Percentiles rank a stretch among this genome's conserved stretches.
Conservation (phyloP, 2,113 vertebrate species). For the Empidonax alnorum region DNA sequence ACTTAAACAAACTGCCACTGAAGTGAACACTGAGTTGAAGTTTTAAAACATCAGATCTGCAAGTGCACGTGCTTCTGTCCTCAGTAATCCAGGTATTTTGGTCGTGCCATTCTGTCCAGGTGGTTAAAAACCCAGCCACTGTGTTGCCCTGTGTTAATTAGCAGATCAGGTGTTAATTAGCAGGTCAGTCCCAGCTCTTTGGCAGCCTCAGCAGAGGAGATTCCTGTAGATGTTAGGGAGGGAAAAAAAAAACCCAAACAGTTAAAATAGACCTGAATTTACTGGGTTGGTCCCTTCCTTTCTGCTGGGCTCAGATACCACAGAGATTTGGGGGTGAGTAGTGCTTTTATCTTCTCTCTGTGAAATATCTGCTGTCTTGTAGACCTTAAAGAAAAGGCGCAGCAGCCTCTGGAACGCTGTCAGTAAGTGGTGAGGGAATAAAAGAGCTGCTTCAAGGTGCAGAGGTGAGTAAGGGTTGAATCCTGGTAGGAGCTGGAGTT, state of each 20-base stretch:
- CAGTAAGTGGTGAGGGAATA: background rate
- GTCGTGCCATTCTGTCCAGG: background rate
- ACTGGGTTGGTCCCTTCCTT: background rate
- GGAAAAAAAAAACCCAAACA: accelerated
- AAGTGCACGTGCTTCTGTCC: background rate
- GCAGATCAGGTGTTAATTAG: background rate
- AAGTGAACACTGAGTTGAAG: background rate
- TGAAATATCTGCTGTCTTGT: background rate
- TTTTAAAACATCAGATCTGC: background rate
- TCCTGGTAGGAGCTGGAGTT: background rate
- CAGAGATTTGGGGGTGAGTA: background rate
- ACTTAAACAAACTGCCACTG: background rate
- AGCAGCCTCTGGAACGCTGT: accelerated
- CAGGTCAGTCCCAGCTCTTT: background rate
- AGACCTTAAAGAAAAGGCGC: background rate
- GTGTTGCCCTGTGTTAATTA: background rate
- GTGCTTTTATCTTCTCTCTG: background rate
- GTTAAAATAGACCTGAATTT: background rate
- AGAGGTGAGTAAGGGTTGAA: background rate
- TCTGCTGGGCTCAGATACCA: background rate
- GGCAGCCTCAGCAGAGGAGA: background rate
- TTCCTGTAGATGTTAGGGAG: background rate
- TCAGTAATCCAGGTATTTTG: background rate
- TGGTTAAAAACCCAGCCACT: background rate
- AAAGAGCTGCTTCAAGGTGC: background rate